phyloP scores from a whole-genome alignment of 2,113 vertebrate genomes.

The Neoarius graeffei region DNA sequence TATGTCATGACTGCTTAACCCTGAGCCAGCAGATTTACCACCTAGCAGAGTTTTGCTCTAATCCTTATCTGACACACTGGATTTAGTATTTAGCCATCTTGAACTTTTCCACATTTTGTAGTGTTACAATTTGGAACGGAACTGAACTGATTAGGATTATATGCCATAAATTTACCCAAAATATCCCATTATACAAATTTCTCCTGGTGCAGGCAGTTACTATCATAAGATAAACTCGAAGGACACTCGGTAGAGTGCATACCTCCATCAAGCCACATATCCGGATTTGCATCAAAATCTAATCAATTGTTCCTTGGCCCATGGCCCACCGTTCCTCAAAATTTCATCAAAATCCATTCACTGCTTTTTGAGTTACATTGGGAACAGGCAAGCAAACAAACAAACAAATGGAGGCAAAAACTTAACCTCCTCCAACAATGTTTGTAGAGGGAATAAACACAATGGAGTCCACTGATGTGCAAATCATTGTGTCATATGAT shows the following conservation, averaged over 20 bases:
- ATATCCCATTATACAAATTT: not conserved
- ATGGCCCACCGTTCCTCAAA: no score
- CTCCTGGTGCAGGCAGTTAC: not conserved
- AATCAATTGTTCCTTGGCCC: no score
- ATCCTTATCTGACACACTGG: not conserved
- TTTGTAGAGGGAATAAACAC: no score
- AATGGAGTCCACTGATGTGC: not conserved
- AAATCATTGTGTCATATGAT: not conserved
- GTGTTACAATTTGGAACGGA: not conserved
- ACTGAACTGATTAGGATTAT: not conserved
- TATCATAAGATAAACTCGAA: not conserved
- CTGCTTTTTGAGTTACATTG: no score
- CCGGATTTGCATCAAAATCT: no score
- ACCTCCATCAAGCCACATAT: no score
- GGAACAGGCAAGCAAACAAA: no score
- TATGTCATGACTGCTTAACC: not conserved
- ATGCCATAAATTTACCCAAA: not conserved
- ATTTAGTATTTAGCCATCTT: not conserved
- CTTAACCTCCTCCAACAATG: no score
- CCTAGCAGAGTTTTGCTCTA: not conserved
- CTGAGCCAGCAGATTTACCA: not conserved
- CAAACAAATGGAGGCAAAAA: no score
- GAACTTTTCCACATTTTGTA: not conserved
- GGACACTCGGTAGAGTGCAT: no score
- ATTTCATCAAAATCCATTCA: no score